phyloP scores from a whole-genome alignment of 2,797 vertebrate genomes.

The Choloepus didactylus region DNA sequence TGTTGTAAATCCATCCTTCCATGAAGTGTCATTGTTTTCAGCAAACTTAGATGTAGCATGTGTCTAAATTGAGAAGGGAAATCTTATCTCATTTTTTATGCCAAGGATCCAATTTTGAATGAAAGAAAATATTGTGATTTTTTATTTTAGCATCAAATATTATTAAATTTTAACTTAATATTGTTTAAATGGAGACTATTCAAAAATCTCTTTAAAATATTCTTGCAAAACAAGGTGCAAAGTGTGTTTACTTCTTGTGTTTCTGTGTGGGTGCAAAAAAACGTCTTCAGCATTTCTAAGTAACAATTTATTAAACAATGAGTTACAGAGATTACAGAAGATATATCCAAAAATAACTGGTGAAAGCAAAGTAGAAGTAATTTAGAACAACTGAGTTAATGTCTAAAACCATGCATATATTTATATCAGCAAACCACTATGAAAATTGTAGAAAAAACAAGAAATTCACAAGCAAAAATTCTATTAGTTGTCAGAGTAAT shows the following conservation, averaged over 20 bases:
- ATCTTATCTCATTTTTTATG: background rate
- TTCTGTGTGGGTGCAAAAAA: background rate
- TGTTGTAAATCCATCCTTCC: background rate
- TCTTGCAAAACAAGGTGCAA: constrained; percentile 44
- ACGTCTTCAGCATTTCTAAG: constrained; percentile 3
- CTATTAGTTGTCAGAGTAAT: constrained; percentile 3
- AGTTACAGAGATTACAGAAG: constrained; percentile 24
- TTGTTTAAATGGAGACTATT: background rate
- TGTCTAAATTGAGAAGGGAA: background rate
- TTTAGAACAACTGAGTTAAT: constrained; percentile 43
- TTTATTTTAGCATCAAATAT: background rate
- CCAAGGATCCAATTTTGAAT: constrained; percentile 31
- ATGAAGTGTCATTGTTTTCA: background rate
- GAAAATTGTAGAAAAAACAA: constrained; percentile 10
- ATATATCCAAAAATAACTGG: constrained; percentile 1
- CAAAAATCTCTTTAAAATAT: constrained; percentile 8
- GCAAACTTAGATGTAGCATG: constrained; percentile 16
- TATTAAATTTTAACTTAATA: background rate
- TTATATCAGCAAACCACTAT: background rate
- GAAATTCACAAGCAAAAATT: background rate
- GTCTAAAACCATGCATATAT: constrained; percentile 32
- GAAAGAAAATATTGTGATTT: background rate
- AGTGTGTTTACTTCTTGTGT: background rate
- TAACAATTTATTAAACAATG: background rate
- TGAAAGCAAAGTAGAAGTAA: background rate